Evolutionary conservation across 2,888 invertebrate species (phyloP), one percentile per base, ranked within the genome.

Genomic region (Drosophila barbarae): DNA sequence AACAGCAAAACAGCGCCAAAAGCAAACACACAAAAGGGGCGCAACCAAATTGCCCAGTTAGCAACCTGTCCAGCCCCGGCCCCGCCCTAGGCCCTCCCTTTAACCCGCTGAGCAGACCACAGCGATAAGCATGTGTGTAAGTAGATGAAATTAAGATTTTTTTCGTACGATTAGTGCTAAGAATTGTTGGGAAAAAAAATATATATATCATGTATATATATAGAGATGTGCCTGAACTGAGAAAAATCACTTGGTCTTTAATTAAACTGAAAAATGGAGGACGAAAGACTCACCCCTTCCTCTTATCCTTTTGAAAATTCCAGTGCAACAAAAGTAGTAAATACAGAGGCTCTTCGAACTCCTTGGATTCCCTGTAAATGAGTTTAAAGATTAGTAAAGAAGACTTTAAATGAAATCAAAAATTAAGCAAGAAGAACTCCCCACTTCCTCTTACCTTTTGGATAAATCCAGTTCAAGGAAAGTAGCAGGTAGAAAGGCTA

Each of bases 1-100:
- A 80, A 80, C 77, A 77, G 81, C 76, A 46, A 81, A 84, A 74
- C 72, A 77, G 81, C 69, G 49, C 52, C 63, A 49, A 84, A 84
- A 81, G 83, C 79, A 78, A 78, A 78, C 70, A 71, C 67, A 59
- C 49, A 66, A 66, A 66, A 74, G 69, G 60, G 81, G 81, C 79
- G 73, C 82, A 77, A 75, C 74, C 76, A 69, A 73, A 81, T 78
- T 84, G 84, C 56, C 76, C 79, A 75, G 82, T 75, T 84, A 77
- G 72, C 78, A 75, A 78, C 60, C 73, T 69, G 82, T 55, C 67
- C 70, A 32, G 53, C 68, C 73, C 59, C 41, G 8, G 61, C 68
- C 52, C 66, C 69, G 12, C 56, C 58, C 39, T 30, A 32, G 12
- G 23, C 68, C 57, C 77, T 63, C 26, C 39, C 51, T 42, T 63